Conservation (phyloP, 2,888 invertebrate genomes). For the Tetramorium bicarinatum region DNA sequence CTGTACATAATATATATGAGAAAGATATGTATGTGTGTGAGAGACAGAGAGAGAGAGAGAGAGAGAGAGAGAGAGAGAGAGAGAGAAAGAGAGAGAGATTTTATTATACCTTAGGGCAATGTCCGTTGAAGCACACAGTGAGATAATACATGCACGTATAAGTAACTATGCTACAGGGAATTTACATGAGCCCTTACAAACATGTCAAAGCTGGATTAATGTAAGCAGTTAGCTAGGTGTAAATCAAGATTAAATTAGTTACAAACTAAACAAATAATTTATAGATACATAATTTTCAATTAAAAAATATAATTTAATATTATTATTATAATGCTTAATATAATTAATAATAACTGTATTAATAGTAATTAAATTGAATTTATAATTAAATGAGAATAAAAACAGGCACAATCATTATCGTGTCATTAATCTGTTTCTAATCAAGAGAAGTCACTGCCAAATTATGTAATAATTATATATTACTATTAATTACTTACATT, state of each 20-base stretch:
- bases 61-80: not conserved
- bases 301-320: not conserved
- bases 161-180: slow-evolving; percentile 37
- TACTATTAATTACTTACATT: too few species aligned
- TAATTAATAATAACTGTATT: not conserved
- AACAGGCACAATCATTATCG: not conserved
- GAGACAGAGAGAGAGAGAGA: not conserved
- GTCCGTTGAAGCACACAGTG: not conserved
- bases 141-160: slow-evolving; percentile 43
- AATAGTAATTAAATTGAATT: too few species aligned
- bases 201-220: slow-evolving; percentile 50
- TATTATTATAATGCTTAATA: not conserved
- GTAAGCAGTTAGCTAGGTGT: slow-evolving; percentile 15
- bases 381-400: not conserved
- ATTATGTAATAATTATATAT: not conserved
- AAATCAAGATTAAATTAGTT: slow-evolving; percentile 38
- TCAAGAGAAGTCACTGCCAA: not conserved
- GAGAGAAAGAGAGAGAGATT: slow-evolving; percentile 11
- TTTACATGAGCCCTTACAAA: slow-evolving; percentile 37
- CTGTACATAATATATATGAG: not conserved
- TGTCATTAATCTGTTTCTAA: not conserved
- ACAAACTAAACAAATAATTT: not conserved
- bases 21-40: not conserved
- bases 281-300: not conserved
- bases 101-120: slow-evolving; percentile 38